phyloP scores from a whole-genome alignment of 2,113 vertebrate species.

The Plecturocebus donacophilus region DNA sequence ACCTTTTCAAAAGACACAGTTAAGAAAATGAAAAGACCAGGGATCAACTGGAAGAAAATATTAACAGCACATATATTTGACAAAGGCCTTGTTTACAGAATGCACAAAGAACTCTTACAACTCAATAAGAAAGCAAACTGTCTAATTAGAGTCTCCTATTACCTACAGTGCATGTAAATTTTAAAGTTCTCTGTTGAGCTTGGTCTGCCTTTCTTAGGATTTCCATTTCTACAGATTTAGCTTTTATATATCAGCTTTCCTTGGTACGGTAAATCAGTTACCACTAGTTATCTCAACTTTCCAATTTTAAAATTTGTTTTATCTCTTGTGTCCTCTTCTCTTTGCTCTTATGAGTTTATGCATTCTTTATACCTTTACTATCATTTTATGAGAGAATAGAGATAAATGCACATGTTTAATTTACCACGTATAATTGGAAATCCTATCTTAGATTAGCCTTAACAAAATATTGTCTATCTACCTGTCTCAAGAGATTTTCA shows the following conservation, averaged over 20 bases:
- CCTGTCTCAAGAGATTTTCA: not conserved
- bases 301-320: not conserved
- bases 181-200: not conserved
- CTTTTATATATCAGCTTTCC: not conserved
- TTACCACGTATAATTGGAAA: not conserved
- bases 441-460: not conserved
- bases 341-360: not conserved
- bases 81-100: not conserved
- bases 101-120: not conserved
- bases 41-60: not conserved
- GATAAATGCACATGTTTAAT: not conserved
- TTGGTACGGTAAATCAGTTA: not conserved
- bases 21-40: not conserved
- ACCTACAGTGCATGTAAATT: not conserved
- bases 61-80: not conserved
- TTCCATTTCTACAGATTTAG: not conserved
- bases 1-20: not conserved
- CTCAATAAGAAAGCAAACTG: not conserved
- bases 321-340: not conserved
- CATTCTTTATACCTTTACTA: not conserved
- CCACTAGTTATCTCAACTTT: not conserved
- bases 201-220: rapidly evolving
- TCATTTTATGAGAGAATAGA: not conserved
- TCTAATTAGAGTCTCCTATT: not conserved
- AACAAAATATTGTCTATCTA: not conserved